Evolutionary conservation across 2,797 vertebrate genomes (phyloP).

Genomic region (Sternotherus odoratus): DNA sequence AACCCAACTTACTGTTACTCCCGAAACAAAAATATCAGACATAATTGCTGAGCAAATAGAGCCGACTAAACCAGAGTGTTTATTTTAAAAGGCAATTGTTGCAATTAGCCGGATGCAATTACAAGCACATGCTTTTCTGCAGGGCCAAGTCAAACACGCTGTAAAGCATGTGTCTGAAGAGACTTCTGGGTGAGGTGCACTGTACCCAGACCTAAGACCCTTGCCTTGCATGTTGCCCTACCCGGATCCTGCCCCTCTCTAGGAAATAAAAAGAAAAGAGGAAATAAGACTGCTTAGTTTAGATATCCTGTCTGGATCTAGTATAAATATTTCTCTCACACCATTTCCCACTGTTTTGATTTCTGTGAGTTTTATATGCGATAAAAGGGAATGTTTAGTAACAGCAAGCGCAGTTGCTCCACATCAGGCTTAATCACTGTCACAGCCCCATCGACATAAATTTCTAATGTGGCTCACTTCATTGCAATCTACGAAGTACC

Average conservation of each 20-base stretch:
- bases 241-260: background rate
- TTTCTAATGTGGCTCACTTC: background rate
- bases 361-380: accelerated
- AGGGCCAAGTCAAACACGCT: background rate
- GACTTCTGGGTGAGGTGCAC: background rate
- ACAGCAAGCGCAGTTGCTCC: background rate
- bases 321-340: background rate
- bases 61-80: background rate
- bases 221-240: background rate
- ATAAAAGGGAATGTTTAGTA: background rate
- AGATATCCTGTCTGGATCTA: background rate
- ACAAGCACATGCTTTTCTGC: background rate
- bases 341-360: background rate
- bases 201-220: background rate
- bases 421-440: background rate
- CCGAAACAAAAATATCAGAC: constrained; percentile 41
- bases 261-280: background rate
- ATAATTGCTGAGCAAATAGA: background rate
- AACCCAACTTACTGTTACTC: background rate
- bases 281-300: background rate
- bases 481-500: background rate
- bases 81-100: constrained; percentile 14
- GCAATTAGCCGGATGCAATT: constrained; percentile 13
- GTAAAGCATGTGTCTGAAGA: background rate
- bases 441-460: accelerated